Conservation (phyloP, 2,888 invertebrate species). For the Agrilus mali region DNA sequence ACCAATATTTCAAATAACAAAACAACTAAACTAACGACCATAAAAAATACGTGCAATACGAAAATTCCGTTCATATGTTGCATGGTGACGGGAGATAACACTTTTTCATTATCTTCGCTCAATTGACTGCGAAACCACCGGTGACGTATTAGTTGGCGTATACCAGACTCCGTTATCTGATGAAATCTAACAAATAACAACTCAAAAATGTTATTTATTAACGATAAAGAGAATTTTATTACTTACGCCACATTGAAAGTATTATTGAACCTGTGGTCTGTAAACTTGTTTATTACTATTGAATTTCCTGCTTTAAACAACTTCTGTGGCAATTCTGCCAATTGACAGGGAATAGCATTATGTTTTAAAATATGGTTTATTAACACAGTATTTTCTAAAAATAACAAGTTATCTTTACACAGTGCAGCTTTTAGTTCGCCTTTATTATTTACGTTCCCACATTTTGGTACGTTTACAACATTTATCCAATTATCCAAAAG, state of each 20-base stretch:
- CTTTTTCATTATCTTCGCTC: too few relatives aligned
- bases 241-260: not conserved
- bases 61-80: constrained; percentile 24
- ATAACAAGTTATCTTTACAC: constrained; percentile 27
- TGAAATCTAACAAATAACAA: too few relatives aligned
- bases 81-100: constrained; percentile 16
- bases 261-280: constrained; percentile 12
- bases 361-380: constrained; percentile 21
- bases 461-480: constrained; percentile 27
- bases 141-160: too few relatives aligned
- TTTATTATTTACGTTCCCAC: constrained; percentile 26
- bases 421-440: constrained; percentile 23
- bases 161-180: too few relatives aligned
- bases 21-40: constrained; percentile 18
- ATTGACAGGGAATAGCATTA: constrained; percentile 18
- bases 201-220: not conserved
- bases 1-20: constrained; percentile 19
- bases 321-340: constrained; percentile 16
- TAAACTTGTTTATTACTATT: constrained; percentile 18
- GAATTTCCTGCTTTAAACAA: constrained; percentile 22
- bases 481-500: constrained; percentile 22
- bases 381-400: constrained; percentile 31
- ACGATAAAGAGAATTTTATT: not conserved
- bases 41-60: constrained; percentile 16
- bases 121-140: too few relatives aligned